Percentiles rank a stretch among this genome's conserved stretches.
phyloP scores from a whole-genome alignment of 2,888 invertebrate genomes.

The Scaptomyza tumidula region DNA sequence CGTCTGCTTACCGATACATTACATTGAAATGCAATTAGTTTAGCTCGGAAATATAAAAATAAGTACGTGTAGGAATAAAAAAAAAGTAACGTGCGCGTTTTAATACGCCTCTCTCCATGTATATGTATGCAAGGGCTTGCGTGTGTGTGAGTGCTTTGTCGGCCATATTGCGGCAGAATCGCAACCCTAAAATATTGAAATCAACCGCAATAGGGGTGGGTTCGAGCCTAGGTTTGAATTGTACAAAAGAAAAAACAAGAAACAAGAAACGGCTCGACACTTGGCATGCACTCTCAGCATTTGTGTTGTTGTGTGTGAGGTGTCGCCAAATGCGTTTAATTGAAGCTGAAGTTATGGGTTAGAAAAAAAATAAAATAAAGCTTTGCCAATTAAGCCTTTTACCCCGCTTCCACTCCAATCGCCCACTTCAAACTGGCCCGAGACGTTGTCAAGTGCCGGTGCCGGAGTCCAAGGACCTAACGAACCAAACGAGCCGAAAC shows the following conservation, averaged over 20 bases:
- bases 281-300: constrained; percentile 1
- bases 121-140: constrained; percentile 1
- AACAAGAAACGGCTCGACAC: not conserved
- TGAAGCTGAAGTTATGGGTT: constrained; percentile 50
- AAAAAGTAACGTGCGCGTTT: constrained; percentile 66
- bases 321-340: constrained; percentile 77
- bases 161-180: constrained; percentile 66
- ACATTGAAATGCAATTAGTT: constrained; percentile 76
- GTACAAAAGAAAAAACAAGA: not conserved
- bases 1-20: not conserved
- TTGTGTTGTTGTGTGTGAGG: constrained; percentile 51
- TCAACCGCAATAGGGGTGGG: constrained; percentile 41
- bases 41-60: not conserved
- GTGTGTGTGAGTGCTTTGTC: constrained; percentile 50
- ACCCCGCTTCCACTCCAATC: not conserved
- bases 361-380: constrained; percentile 32
- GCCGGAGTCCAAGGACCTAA: constrained; percentile 29
- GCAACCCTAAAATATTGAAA: constrained; percentile 58
- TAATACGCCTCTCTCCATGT: constrained; percentile 54
- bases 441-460: constrained; percentile 52
- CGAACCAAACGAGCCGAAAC: constrained; percentile 23
- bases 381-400: constrained; percentile 61
- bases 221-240: not conserved
- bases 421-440: constrained; percentile 26
- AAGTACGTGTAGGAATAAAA: not conserved